Conservation (phyloP, 2,888 invertebrate genomes). For the Drosophila buzzatii region DNA sequence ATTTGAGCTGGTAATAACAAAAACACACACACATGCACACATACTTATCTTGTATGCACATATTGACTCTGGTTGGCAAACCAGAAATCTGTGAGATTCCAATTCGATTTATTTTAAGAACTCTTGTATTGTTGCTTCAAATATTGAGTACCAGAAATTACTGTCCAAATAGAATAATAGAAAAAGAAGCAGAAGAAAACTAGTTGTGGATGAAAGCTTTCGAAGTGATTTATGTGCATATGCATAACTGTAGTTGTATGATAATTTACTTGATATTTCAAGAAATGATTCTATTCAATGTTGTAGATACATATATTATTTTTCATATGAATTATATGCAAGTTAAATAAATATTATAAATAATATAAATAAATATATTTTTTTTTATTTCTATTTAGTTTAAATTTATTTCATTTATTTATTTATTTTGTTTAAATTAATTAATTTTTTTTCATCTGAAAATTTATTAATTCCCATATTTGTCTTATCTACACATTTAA, state of each 20-base stretch:
- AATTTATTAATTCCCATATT: background rate
- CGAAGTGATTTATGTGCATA: conserved; percentile 2
- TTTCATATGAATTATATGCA: background rate
- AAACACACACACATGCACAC: background rate
- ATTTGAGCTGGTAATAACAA: conserved; percentile 25
- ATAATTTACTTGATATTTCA: background rate
- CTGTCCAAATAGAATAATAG: conserved; percentile 1
- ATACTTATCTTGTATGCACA: conserved; percentile 20
- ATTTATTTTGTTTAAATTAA: no score
- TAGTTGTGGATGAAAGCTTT: conserved; percentile 3
- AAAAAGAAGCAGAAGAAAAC: background rate
- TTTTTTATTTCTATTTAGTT: background rate
- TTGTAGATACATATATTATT: background rate
- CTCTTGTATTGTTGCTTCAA: conserved; percentile 5
- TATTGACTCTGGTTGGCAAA: conserved; percentile 40
- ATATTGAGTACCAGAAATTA: conserved; percentile 13
- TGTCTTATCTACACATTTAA: background rate
- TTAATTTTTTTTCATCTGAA: no score
- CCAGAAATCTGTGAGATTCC: conserved; percentile 44
- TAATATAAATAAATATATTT: no score
- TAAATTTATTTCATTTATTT: background rate
- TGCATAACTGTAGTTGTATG: background rate
- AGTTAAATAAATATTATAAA: background rate
- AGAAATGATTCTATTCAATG: background rate
- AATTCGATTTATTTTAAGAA: conserved; percentile 38